Percentiles rank a stretch among this genome's conserved stretches.
Evolutionary conservation across 2,888 invertebrate genomes (phyloP).

Genomic region (Tipula vernalis): DNA sequence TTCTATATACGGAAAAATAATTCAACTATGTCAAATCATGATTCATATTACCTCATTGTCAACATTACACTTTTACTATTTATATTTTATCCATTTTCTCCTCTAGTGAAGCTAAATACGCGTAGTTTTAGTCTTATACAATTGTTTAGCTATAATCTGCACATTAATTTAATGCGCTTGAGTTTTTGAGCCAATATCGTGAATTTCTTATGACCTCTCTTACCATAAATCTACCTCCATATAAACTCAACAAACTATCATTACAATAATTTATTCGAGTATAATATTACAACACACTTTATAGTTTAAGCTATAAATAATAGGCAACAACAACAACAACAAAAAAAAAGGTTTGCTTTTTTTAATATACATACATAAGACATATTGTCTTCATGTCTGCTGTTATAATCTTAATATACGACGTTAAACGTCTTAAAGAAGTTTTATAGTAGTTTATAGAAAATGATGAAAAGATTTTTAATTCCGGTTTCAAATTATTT

Average conservation of each 20-base stretch:
- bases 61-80: no score
- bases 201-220: not conserved
- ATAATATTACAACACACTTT: not conserved
- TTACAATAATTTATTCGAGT: not conserved
- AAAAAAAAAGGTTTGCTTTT: not conserved
- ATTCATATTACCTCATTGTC: no score
- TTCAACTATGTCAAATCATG: no score
- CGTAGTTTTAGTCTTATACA: no score
- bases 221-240: not conserved
- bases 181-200: not conserved
- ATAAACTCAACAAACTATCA: no score
- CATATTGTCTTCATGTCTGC: not conserved
- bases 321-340: not conserved
- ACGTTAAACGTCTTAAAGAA: not conserved
- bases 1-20: no score
- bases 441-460: not conserved
- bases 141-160: not conserved
- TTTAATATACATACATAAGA: not conserved
- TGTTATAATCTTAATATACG: not conserved
- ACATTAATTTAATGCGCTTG: not conserved
- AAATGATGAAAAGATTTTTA: not conserved
- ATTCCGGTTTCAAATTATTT: not conserved
- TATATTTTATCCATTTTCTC: not conserved
- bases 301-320: not conserved
- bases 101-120: not conserved